Conservation (phyloP, 2,113 vertebrate species). For the Mesembrinibis cayennensis region DNA sequence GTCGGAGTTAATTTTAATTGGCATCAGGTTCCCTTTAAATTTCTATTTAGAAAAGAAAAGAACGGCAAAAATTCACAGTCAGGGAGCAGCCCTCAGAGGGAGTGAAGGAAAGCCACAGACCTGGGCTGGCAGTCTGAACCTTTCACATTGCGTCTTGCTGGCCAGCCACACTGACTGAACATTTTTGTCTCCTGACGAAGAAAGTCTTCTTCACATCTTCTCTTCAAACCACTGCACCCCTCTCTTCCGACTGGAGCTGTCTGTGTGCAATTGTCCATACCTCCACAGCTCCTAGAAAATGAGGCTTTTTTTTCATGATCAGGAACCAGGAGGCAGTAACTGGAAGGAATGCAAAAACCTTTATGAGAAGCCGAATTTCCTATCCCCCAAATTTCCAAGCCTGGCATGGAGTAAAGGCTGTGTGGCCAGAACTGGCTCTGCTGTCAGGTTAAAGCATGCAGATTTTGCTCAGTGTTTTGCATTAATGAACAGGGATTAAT, state of each 20-base stretch:
- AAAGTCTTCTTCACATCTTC: neutral
- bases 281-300: neutral
- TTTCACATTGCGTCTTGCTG: neutral
- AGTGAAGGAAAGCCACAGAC: neutral
- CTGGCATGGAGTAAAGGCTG: neutral
- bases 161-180: neutral
- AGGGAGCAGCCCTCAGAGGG: neutral
- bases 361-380: neutral
- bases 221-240: neutral
- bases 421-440: neutral
- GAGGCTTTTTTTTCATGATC: neutral
- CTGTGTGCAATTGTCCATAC: neutral
- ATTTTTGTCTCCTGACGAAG: neutral
- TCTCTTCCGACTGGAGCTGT: neutral
- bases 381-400: neutral
- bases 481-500: constrained; percentile 40
- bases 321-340: neutral
- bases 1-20: neutral
- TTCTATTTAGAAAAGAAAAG: neutral
- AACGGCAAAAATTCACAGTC: neutral
- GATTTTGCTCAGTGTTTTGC: neutral
- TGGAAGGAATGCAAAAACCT: neutral
- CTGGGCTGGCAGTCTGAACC: neutral
- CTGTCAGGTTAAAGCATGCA: neutral
- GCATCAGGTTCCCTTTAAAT: neutral